Evolutionary conservation across 1,140 invertebrate genomes (phyloP), one percentile per base, ranked within the genome.

Genomic region (Drosophila yakuba): DNA sequence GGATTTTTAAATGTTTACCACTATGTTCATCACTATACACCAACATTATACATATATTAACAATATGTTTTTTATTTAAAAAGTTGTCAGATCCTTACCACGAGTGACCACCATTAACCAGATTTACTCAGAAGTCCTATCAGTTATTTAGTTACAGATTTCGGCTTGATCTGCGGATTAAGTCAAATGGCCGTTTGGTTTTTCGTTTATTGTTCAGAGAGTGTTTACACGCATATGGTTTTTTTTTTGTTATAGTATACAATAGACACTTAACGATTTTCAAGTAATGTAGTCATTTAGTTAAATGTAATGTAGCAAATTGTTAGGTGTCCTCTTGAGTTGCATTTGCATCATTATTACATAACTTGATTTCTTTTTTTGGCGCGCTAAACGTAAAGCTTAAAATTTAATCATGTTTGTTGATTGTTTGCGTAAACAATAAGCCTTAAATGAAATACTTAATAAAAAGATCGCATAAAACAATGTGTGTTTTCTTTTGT

Each of bases 361-460:
- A 82, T 73, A 66, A 72, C 41, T 88, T 73, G 51, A 80, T 74
- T 82, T 14, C 12, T 39, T 39, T 14, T 88, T 86, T 86, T 88
- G 83, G 83, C 83, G 83, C 83, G 83, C 84, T 86, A 89, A 88
- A 88, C 76, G 36, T 88, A 89, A 86, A 89, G 72, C 83, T 86
- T 86, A 86, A 88, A 88, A 73, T 77, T 25, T 86, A 84, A 80
- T 77, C 59, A 82, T 78, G 64, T 84, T 80, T 83, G 69, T 82
- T 61, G 75, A 62, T 79, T 58, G 41, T 77, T 82, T 61, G 55
- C 62, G 25, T 84, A 84, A 84, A 84, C 80, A 84, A 80, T 81
- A 58, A 78, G 78, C 80, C 82, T 80, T 88, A 88, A 76, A 89
- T 76, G 83, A 88, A 89, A 89, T 86, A 82, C 82, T 85, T 85